Base-by-base conservation (phyloP, 2,888 invertebrate species). In the Sthenelais limicola region DNA sequence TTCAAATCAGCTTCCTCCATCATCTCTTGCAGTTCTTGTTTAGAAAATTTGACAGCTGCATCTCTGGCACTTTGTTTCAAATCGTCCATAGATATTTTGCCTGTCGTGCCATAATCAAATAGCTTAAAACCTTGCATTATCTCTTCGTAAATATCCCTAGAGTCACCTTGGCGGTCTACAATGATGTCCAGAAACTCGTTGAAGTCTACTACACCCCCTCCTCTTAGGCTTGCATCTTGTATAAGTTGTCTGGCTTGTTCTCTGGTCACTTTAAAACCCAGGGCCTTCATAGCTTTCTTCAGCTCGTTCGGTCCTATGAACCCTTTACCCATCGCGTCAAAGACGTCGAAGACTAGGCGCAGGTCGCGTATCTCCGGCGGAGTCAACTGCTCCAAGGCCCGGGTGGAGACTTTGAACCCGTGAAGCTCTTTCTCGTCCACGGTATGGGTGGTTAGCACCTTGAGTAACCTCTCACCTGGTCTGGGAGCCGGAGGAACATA, bases 361-460 rank as follows among this genome's bases (percentile, higher is more conserved):
- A 87, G 79, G 75, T 87, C 87, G 70, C 83, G 76, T 26, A 87
- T 84, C 80, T 87, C 87, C 62, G 85, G 83, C 32, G 87, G 82
- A n/a, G 85, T 86, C 3, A 87, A 77, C 69, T 85, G 80, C 49
- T 85, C 82, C 4, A 87, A 76, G n/a, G 85, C 83, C 75, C 82
- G 78, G 9, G 80, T 80, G 0, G 86, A 82, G 5, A 87, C 83
- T 77, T 84, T 84, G 26, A 85, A 79, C 21, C 85, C 85, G 79
- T 85, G 83, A 3, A 87, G 77, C 69, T 87, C 87, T 74, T 84
- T 85, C 74, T 85, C 84, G 67, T 85, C 81, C 5, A 86, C 86
- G 48, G 83, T 80, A 72, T 85, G 82, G 4, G 83, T 82, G 7
- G 80, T 86, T 56, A 87, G 76, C 24, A 87, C 72, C 33, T 85